Conservation (phyloP, 2,113 vertebrate species). For the Eurystomus gularis region DNA sequence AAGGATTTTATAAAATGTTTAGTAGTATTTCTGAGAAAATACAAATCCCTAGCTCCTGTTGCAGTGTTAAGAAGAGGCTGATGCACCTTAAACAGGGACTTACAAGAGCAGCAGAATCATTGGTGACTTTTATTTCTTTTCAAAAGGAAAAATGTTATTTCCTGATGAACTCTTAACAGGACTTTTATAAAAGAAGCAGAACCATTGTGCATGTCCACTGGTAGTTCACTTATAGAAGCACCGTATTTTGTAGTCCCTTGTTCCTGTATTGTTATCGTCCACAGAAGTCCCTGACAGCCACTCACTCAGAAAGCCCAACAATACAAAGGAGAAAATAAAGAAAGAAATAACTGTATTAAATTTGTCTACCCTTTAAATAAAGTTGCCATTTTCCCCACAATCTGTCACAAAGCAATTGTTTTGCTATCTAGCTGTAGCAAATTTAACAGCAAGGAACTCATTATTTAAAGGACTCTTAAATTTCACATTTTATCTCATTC, state of each 20-base stretch:
- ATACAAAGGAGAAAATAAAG: constrained; percentile 42
- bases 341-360: constrained; percentile 45
- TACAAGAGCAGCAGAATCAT: neutral
- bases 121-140: constrained; percentile 17
- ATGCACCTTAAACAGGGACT: neutral
- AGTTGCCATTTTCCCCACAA: constrained; percentile 30
- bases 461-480: constrained; percentile 66
- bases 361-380: constrained; percentile 51
- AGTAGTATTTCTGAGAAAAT: neutral
- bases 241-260: constrained; percentile 19
- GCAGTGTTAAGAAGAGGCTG: neutral
- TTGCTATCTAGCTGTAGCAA: constrained; percentile 49
- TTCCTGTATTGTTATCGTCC: constrained; percentile 12
- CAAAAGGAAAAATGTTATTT: constrained; percentile 36
- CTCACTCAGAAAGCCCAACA: neutral
- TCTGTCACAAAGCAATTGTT: constrained; percentile 62
- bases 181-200: constrained; percentile 18
- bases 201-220: constrained; percentile 32
- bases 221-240: constrained; percentile 24
- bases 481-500: constrained; percentile 59
- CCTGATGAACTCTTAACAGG: neutral
- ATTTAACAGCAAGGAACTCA: constrained; percentile 58
- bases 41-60: neutral
- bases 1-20: neutral
- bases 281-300: constrained; percentile 9